Conservation (phyloP, 2,888 invertebrate genomes). For the Camptogramma bilineatum region DNA sequence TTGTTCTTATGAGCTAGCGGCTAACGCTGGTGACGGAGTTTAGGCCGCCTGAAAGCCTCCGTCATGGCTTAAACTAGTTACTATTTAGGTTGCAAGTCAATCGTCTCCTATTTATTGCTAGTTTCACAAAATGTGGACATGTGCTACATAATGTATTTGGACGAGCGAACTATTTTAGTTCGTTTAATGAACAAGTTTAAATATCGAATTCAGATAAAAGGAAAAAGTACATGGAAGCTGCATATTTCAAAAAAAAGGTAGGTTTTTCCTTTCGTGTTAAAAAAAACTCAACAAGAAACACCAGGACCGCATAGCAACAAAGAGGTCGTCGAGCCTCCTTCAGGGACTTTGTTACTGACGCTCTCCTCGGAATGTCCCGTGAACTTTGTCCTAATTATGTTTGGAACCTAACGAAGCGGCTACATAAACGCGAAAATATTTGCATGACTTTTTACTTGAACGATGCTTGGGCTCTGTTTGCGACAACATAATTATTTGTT, state of each 20-base stretch:
- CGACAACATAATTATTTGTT: not conserved
- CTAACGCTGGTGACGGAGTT: too few relatives aligned
- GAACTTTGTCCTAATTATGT: conserved; percentile 27
- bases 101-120: too few relatives aligned
- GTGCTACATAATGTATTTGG: too few relatives aligned
- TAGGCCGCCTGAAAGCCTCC: too few relatives aligned
- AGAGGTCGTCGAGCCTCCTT: conserved; percentile 32
- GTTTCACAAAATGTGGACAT: too few relatives aligned
- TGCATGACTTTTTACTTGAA: conserved; percentile 14
- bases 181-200: too few relatives aligned
- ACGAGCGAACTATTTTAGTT: too few relatives aligned
- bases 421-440: conserved; percentile 20
- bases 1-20: too few relatives aligned
- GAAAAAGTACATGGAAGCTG: not conserved
- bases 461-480: not conserved
- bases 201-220: too few relatives aligned
- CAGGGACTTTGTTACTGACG: conserved; percentile 28
- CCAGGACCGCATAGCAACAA: conserved; percentile 29
- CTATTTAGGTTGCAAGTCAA: too few relatives aligned
- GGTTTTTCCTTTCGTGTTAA: not conserved
- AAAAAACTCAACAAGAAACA: conserved; percentile 1
- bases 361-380: conserved; percentile 13
- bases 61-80: too few relatives aligned
- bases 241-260: not conserved
- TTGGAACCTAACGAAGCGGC: conserved; percentile 36